Percentiles rank a stretch among this genome's conserved stretches.
phyloP scores from a whole-genome alignment of 2,113 vertebrate species.

The Tretioscincus oriximinensis region DNA sequence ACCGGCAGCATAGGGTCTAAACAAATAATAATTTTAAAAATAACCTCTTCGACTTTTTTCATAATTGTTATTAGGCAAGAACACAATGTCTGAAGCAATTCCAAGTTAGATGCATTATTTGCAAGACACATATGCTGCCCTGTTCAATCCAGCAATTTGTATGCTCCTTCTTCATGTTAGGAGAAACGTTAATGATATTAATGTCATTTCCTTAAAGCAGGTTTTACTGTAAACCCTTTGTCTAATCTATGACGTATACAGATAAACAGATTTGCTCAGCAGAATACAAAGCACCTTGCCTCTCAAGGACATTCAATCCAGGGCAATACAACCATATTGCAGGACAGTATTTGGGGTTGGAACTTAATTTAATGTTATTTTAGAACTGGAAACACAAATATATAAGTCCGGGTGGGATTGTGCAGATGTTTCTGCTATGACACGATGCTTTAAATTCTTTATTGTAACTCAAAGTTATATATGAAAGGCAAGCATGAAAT shows the following conservation, averaged over 20 bases:
- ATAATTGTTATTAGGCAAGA: conserved; percentile 37
- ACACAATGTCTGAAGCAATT: conserved; percentile 42
- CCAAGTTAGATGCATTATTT: conserved; percentile 50
- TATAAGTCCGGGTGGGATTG: neutral
- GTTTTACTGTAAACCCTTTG: conserved; percentile 38
- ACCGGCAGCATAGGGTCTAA: neutral
- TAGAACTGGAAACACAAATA: neutral
- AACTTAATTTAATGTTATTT: neutral
- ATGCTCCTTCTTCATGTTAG: conserved; percentile 40
- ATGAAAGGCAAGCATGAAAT: neutral
- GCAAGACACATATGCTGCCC: neutral
- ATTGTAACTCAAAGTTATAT: neutral
- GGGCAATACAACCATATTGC: conserved; percentile 22
- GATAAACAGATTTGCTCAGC: conserved; percentile 57
- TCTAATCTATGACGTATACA: conserved; percentile 53
- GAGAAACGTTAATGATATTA: conserved; percentile 57
- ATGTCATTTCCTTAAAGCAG: conserved; percentile 51
- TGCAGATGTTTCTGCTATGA: neutral
- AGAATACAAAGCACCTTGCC: conserved; percentile 15
- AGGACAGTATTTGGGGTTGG: accelerated
- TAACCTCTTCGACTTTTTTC: neutral
- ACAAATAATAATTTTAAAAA: too few relatives aligned
- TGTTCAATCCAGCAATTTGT: conserved; percentile 35
- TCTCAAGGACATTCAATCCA: conserved; percentile 49
- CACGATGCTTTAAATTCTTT: neutral